Percentiles rank a stretch among this genome's conserved stretches.
Evolutionary conservation across 2,888 invertebrate species (phyloP).

Genomic region (Oscheius myriophilus): DNA sequence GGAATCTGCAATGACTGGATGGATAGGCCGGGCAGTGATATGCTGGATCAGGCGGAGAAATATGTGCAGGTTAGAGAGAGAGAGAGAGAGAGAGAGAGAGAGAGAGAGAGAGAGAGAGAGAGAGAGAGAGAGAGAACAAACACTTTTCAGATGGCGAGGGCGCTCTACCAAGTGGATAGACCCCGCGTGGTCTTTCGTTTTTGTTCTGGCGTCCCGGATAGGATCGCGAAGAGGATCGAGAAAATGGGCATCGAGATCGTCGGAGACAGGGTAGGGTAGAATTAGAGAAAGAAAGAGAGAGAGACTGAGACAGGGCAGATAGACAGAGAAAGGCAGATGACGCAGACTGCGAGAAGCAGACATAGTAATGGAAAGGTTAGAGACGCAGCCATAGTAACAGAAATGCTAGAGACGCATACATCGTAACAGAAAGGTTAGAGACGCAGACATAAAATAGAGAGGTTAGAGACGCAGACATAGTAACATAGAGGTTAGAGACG

Average conservation of each 20-base stretch:
- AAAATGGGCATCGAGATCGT: slow-evolving; percentile 42
- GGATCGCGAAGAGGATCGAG: slow-evolving; percentile 46
- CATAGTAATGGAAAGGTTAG: no score
- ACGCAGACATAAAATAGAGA: no score
- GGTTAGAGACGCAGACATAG: no score
- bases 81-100: neutral
- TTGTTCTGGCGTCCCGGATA: slow-evolving; percentile 45
- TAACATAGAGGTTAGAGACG: no score
- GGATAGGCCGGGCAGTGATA: slow-evolving; percentile 32
- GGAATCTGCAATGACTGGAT: slow-evolving; percentile 51
- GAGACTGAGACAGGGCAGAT: neutral
- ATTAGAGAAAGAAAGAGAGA: neutral
- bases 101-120: no score
- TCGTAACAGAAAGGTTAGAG: no score
- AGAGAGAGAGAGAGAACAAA: no score
- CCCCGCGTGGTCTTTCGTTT: slow-evolving; percentile 48
- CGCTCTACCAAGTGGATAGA: slow-evolving; percentile 34
- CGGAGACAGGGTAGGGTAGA: slow-evolving; percentile 37
- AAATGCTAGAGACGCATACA: no score
- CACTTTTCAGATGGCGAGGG: slow-evolving; percentile 33
- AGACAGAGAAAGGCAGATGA: no score
- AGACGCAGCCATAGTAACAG: no score
- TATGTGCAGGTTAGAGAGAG: slow-evolving; percentile 33
- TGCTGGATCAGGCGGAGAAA: slow-evolving; percentile 41
- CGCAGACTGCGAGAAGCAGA: no score